Percentiles rank a stretch among this genome's conserved stretches.
phyloP scores from a whole-genome alignment of 2,797 vertebrate genomes.

The Botia almorhae region DNA sequence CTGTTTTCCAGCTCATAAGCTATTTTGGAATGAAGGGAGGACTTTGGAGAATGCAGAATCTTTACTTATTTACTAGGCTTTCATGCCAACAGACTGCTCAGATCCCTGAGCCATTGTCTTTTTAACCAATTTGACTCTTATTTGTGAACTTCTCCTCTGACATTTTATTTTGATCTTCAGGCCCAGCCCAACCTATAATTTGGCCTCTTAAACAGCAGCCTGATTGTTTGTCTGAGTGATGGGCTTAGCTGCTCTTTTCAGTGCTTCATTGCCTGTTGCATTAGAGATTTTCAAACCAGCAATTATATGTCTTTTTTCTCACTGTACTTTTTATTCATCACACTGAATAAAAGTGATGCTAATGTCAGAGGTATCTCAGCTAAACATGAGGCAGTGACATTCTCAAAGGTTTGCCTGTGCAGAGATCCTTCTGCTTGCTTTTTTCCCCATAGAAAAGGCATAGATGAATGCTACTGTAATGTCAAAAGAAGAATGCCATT shows the following conservation, averaged over 20 bases:
- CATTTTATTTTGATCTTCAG: constrained; percentile 79
- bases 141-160: constrained; percentile 74
- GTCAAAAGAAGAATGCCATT: constrained; percentile 13
- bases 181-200: constrained; percentile 74
- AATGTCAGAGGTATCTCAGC: constrained; percentile 65
- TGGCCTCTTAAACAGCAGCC: constrained; percentile 75
- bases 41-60: constrained; percentile 14
- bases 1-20: not conserved
- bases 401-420: constrained; percentile 23
- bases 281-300: constrained; percentile 80
- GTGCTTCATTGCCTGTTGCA: constrained; percentile 76
- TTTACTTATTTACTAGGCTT: constrained; percentile 29
- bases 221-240: constrained; percentile 82
- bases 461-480: constrained; percentile 19
- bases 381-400: constrained; percentile 50
- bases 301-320: constrained; percentile 69
- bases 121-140: constrained; percentile 61
- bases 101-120: constrained; percentile 47
- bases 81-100: constrained; percentile 29
- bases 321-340: constrained; percentile 71
- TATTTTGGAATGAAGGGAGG: not conserved
- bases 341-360: constrained; percentile 76
- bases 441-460: constrained; percentile 16
- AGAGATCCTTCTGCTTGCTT: constrained; percentile 21
- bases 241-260: constrained; percentile 80